These are phyloP conservation scores for Oryzias dopingdopingensis DNA, from an alignment of 2,797 vertebrate species.

Conservation along the genomic window DNA sequence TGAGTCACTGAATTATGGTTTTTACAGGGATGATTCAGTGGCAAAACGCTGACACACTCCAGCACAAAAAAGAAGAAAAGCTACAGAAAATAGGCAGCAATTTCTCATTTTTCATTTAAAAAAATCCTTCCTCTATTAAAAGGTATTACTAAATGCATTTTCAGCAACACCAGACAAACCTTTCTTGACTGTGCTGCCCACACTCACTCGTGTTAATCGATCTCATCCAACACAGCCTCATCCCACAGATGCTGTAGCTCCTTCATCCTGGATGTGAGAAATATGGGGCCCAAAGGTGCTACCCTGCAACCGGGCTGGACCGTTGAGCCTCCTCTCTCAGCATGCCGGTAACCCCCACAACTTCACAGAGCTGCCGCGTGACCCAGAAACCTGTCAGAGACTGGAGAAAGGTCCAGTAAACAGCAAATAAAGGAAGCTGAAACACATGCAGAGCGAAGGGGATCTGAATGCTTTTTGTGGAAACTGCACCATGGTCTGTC, in stretches of 20 bases:
- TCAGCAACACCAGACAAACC: neutral
- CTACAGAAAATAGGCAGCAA: neutral
- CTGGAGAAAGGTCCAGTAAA: slow-evolving; percentile 14
- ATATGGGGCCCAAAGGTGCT: slow-evolving; percentile 57
- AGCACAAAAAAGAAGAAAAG: slow-evolving; percentile 30
- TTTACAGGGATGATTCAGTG: slow-evolving; percentile 72
- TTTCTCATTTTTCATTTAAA: neutral
- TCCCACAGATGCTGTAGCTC: slow-evolving; percentile 58
- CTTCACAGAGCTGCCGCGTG: slow-evolving; percentile 45
- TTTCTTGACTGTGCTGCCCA: slow-evolving; percentile 17
- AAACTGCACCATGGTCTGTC: slow-evolving; percentile 5
- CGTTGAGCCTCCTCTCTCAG: slow-evolving; percentile 34
- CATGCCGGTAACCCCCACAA: slow-evolving; percentile 42
- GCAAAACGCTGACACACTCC: slow-evolving; percentile 14
- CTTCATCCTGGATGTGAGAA: slow-evolving; percentile 63
- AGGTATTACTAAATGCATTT: slow-evolving; percentile 4
- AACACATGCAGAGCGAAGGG: slow-evolving; percentile 3
- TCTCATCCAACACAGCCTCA: slow-evolving; percentile 43
- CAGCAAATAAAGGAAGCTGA: slow-evolving; percentile 12
- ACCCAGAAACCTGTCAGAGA: slow-evolving; percentile 26
- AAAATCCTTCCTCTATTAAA: neutral
- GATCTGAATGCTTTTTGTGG: slow-evolving; percentile 22
- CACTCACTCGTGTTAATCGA: slow-evolving; percentile 35
- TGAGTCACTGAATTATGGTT: slow-evolving; percentile 68
- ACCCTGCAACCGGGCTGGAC: slow-evolving; percentile 61